Conservation (phyloP, 2,888 invertebrate genomes). For the Julus scandinavius region DNA sequence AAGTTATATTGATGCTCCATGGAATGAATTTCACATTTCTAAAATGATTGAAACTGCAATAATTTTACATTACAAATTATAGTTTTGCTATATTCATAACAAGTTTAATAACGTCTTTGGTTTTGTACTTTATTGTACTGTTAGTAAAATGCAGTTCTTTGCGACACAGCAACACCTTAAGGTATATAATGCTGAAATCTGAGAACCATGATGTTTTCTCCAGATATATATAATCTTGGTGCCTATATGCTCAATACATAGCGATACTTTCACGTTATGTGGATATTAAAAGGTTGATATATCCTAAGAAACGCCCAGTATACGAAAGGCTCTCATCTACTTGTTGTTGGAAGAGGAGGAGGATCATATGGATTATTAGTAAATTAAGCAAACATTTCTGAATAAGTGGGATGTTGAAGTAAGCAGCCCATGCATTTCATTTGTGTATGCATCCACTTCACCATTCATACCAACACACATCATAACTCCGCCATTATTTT, state of each 20-base stretch:
- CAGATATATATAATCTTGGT: neutral
- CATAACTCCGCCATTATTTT: neutral
- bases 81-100: too few species aligned
- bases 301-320: neutral
- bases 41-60: too few species aligned
- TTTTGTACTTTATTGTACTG: too few species aligned
- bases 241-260: neutral
- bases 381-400: constrained; percentile 43
- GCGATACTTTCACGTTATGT: neutral
- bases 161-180: neutral
- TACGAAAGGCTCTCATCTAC: neutral
- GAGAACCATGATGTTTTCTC: neutral
- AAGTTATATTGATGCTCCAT: too few species aligned
- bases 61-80: too few species aligned
- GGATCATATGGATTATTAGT: constrained; percentile 19
- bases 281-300: constrained; percentile 7
- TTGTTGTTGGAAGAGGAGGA: constrained; percentile 14
- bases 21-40: too few species aligned
- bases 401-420: constrained; percentile 28
- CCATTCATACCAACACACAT: neutral
- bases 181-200: neutral
- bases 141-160: neutral
- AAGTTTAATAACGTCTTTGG: too few species aligned
- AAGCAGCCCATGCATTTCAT: constrained; percentile 18
- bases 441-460: constrained; percentile 31